A percentile compares a stretch with the other conserved stretches of the same genome.
phyloP scores from a whole-genome alignment of 2,797 vertebrate species.

The Chrosomus eos region DNA sequence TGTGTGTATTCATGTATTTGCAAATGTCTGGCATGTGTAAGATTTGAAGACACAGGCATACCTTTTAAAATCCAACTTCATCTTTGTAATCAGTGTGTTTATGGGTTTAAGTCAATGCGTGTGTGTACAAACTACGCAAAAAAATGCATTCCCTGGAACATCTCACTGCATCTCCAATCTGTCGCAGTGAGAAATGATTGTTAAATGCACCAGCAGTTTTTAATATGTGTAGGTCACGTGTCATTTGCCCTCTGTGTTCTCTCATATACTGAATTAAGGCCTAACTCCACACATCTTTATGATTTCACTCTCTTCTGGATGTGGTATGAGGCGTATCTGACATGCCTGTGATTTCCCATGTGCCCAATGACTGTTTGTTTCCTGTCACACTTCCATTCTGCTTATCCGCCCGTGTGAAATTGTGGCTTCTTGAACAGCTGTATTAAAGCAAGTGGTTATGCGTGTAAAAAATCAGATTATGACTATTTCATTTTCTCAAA shows the following conservation, averaged over 20 bases:
- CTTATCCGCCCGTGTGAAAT: slow-evolving; percentile 4
- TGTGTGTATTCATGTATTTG: slow-evolving; percentile 23
- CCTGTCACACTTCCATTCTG: slow-evolving; percentile 45
- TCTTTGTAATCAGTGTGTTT: slow-evolving; percentile 3
- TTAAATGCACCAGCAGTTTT: slow-evolving; percentile 33
- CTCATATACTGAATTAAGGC: slow-evolving; percentile 46
- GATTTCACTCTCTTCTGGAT: slow-evolving; percentile 34
- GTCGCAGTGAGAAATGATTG: slow-evolving; percentile 38
- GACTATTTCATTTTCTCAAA: slow-evolving; percentile 18
- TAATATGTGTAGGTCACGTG: slow-evolving; percentile 53
- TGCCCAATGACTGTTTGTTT: slow-evolving; percentile 26
- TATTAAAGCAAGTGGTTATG: slow-evolving; percentile 19
- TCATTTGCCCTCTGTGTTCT: slow-evolving; percentile 21
- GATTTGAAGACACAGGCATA: slow-evolving; percentile 1
- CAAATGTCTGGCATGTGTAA: background rate
- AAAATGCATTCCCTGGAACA: background rate
- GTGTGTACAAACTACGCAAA: background rate
- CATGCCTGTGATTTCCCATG: slow-evolving; percentile 54
- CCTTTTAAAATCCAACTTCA: slow-evolving; percentile 6
- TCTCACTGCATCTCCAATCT: slow-evolving; percentile 22
- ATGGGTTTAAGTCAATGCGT: background rate
- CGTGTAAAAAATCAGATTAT: background rate
- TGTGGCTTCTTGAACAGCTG: background rate
- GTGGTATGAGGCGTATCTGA: slow-evolving; percentile 34
- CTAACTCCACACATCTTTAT: slow-evolving; percentile 50